A percentile compares a stretch with the other conserved stretches of the same genome.
Evolutionary conservation across 2,888 invertebrate genomes (phyloP).

Genomic region (Blastobasis adustella): DNA sequence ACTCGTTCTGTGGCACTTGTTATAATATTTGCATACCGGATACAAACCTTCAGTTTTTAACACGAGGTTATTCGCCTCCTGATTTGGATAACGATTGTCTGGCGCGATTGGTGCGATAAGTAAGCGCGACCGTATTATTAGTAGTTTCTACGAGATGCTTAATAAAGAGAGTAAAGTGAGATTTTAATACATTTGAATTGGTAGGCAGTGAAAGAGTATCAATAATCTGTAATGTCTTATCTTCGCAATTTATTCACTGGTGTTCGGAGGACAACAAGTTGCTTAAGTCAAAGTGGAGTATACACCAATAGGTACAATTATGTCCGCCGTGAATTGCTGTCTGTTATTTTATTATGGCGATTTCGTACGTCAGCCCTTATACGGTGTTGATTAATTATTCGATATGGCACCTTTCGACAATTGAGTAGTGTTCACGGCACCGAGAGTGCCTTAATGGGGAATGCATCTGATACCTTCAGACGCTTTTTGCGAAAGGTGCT

Average conservation of each 20-base stretch:
- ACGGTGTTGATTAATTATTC: constrained; percentile 51
- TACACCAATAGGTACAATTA: constrained; percentile 7
- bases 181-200: too few relatives aligned
- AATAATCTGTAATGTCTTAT: too few relatives aligned
- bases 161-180: too few relatives aligned
- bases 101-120: too few relatives aligned
- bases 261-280: too few relatives aligned
- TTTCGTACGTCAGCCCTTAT: constrained; percentile 38
- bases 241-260: too few relatives aligned
- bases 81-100: constrained; percentile 2
- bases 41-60: constrained; percentile 3
- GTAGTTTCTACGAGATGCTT: too few relatives aligned
- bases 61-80: constrained; percentile 6
- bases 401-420: constrained; percentile 43
- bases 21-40: constrained; percentile 11
- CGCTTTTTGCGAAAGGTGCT: constrained; percentile 18
- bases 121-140: too few relatives aligned
- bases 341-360: constrained; percentile 46
- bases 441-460: constrained; percentile 26
- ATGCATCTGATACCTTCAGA: not conserved
- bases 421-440: constrained; percentile 30
- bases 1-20: constrained; percentile 6
- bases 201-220: too few relatives aligned
- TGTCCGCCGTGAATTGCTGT: constrained; percentile 38
- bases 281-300: too few relatives aligned